These are phyloP conservation scores for Scarus forsteni DNA, from an alignment of 2,797 vertebrate genomes.

Conservation along the genomic window DNA sequence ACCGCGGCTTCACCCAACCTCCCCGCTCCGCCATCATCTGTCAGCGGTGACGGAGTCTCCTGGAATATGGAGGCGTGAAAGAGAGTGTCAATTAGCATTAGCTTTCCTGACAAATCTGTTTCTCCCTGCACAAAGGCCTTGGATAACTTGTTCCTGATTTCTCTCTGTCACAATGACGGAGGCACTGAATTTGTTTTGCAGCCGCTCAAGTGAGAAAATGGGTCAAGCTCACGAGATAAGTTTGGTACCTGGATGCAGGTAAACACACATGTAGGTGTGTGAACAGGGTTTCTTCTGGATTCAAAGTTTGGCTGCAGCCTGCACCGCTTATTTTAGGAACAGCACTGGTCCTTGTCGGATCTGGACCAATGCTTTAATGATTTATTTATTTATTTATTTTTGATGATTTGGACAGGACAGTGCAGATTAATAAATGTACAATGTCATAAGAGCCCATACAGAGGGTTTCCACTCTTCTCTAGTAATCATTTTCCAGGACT, in stretches of 20 bases:
- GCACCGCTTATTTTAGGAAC: too few relatives aligned
- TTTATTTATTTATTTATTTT: too few relatives aligned
- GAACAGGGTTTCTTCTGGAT: too few relatives aligned
- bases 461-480: too few relatives aligned
- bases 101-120: constrained; percentile 82
- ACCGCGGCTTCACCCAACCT: constrained; percentile 81
- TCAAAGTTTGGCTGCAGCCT: too few relatives aligned
- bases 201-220: constrained; percentile 63
- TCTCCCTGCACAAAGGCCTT: constrained; percentile 75
- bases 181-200: constrained; percentile 56
- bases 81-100: constrained; percentile 92
- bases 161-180: constrained; percentile 61
- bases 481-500: too few relatives aligned
- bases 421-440: too few relatives aligned
- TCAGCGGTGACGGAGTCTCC: constrained; percentile 88
- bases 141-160: constrained; percentile 77
- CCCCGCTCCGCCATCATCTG: constrained; percentile 89
- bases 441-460: too few relatives aligned
- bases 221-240: constrained; percentile 56
- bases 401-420: too few relatives aligned
- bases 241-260: constrained; percentile 19
- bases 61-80: constrained; percentile 88
- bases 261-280: background rate
- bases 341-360: too few relatives aligned
- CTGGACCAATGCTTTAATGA: too few relatives aligned